Evolutionary conservation across 2,797 vertebrate genomes (phyloP).

Genomic region (Falco columbarius): DNA sequence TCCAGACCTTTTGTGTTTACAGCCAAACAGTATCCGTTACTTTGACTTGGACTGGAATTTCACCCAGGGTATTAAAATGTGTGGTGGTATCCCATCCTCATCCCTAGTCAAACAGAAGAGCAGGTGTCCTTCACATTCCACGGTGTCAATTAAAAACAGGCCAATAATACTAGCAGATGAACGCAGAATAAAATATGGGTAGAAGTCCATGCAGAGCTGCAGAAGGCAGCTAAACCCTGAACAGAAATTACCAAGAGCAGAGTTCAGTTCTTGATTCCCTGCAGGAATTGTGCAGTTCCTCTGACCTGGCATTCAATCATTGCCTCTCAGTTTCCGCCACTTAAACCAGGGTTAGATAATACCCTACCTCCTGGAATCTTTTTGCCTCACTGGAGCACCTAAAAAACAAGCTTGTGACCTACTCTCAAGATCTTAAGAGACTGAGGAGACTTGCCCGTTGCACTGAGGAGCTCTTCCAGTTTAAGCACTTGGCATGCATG

Average conservation of each 20-base stretch:
- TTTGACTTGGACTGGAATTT: constrained; percentile 71
- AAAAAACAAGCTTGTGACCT: not conserved
- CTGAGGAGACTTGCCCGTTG: not conserved
- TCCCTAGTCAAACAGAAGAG: not conserved
- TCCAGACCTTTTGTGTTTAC: constrained; percentile 70
- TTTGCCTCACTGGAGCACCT: not conserved
- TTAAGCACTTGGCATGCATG: not conserved
- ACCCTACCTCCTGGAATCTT: not conserved
- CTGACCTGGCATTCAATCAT: not conserved
- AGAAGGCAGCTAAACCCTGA: not conserved
- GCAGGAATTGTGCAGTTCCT: not conserved
- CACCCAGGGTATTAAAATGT: constrained; percentile 69
- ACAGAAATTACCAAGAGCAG: not conserved
- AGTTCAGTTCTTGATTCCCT: not conserved
- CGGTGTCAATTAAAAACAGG: not conserved
- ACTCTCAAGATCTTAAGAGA: not conserved
- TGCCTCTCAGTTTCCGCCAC: not conserved
- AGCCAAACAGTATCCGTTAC: constrained; percentile 56
- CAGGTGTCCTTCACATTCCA: not conserved
- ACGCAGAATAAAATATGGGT: not conserved
- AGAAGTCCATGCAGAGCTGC: not conserved
- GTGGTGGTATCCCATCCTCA: constrained; percentile 4
- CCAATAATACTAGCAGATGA: not conserved
- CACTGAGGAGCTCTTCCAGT: not conserved
- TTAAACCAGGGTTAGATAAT: not conserved